Base-by-base conservation (phyloP, 2,888 invertebrate species). In the Cantharis rustica region DNA sequence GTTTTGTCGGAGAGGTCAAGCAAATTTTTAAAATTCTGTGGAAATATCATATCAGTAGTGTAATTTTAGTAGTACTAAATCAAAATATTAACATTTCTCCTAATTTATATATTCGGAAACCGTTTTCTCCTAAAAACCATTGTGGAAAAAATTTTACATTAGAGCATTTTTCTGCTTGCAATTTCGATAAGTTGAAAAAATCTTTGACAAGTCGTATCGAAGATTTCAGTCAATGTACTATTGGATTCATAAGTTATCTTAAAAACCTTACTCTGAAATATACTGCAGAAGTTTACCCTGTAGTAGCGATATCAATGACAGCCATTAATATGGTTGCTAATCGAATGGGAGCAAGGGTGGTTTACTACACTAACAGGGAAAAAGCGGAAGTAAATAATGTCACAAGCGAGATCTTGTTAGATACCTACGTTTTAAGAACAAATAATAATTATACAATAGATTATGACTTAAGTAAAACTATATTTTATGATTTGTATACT, bases 381-480 rank as follows among this genome's bases (percentile, higher is more conserved):
- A n/a, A 0, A 7, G 2, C n/a, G 9, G 47, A 47, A 47, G 0
- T 47, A 47, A n/a, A n/a, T 47, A 47, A 47, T n/a, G n/a, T 47
- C 1, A 47, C n/a, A 7, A n/a, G 2, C 5, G 9, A 5, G 47
- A 47, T 47, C 47, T n/a, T 47, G n/a, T 9, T 47, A 47, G 7
- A n/a, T n/a, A 0, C 0, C 2, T 47, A 7, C 13, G 0, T 9
- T 2, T n/a, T 47, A n/a, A n/a, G 9, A 7, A 9, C 0, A 9
- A 47, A 1, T 47, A n/a, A n/a, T 47, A 2, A 0, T 47, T 47
- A 47, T 47, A 7, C n/a, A 47, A 7, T 5, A 2, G n/a, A 47
- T n/a, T 47, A 47, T n/a, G n/a, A 47, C 5, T 47, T 47, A 2
- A 47, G 47, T n/a, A 47, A 47, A n/a, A n/a, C 47, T 7, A n/a